These are phyloP conservation scores for Phylloscopus trochiloides DNA, from an alignment of 2,113 vertebrate genomes.

Conservation along the genomic window DNA sequence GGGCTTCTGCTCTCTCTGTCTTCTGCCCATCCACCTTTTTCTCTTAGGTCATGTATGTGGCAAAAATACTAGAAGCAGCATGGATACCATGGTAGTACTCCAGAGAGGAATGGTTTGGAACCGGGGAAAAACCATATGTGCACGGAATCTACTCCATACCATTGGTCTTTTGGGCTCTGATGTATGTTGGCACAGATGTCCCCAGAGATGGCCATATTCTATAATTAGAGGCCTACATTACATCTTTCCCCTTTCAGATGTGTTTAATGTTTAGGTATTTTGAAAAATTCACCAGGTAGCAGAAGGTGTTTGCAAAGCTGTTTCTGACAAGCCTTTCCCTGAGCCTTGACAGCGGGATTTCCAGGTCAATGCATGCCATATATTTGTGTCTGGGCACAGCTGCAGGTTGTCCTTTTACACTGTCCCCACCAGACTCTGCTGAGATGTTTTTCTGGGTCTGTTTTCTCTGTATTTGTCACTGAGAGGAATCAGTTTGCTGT, in stretches of 20 bases:
- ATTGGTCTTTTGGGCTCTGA: background rate
- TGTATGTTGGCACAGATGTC: background rate
- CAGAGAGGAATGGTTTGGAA: background rate
- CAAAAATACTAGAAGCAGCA: background rate
- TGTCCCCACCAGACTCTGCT: background rate
- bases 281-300: background rate
- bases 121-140: background rate
- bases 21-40: background rate
- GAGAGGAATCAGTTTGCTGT: background rate
- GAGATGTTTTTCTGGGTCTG: background rate
- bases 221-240: background rate
- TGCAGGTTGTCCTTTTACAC: background rate
- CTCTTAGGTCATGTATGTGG: background rate
- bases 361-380: background rate
- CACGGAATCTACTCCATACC: background rate
- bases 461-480: background rate
- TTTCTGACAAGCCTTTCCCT: background rate
- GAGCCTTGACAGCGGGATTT: background rate
- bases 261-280: background rate
- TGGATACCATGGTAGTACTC: background rate
- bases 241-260: background rate
- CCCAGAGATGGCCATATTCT: background rate
- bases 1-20: background rate
- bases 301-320: background rate
- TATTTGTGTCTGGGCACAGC: background rate